Conservation (phyloP, 2,888 invertebrate genomes). For the Drosophila anceps region DNA sequence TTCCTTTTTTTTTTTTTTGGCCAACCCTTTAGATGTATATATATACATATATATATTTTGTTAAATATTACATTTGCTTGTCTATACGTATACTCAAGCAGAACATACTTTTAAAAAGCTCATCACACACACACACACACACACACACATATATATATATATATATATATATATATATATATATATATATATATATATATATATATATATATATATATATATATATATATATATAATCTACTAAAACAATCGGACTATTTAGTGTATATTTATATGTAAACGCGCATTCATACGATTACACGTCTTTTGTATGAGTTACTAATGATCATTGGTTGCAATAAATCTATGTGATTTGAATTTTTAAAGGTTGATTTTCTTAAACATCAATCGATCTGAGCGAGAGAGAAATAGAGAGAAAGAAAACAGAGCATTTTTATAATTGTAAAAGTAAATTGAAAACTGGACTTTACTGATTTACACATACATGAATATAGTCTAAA, state of each 20-base stretch:
- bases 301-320: constrained; percentile 46
- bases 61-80: constrained; percentile 22
- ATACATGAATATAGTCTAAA: constrained; percentile 25
- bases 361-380: constrained; percentile 2
- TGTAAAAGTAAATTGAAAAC: constrained; percentile 29
- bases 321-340: constrained; percentile 71
- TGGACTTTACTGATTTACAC: constrained; percentile 35
- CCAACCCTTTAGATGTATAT: constrained; percentile 39
- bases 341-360: constrained; percentile 52
- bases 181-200: not conserved
- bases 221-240: not conserved
- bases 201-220: constrained; percentile 4
- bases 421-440: not conserved
- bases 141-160: not conserved
- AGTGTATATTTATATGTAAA: constrained; percentile 50
- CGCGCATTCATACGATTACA: constrained; percentile 60
- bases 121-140: not conserved
- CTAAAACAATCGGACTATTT: constrained; percentile 32
- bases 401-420: not conserved
- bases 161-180: constrained; percentile 1
- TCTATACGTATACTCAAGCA: constrained; percentile 6
- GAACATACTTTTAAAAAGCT: constrained; percentile 37
- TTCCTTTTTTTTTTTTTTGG: constrained; percentile 10
- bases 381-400: not conserved
- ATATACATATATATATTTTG: constrained; percentile 39